These are phyloP conservation scores for Aphaenogaster rudis DNA, from an alignment of 1,140 invertebrate species.

Conservation along the genomic window DNA sequence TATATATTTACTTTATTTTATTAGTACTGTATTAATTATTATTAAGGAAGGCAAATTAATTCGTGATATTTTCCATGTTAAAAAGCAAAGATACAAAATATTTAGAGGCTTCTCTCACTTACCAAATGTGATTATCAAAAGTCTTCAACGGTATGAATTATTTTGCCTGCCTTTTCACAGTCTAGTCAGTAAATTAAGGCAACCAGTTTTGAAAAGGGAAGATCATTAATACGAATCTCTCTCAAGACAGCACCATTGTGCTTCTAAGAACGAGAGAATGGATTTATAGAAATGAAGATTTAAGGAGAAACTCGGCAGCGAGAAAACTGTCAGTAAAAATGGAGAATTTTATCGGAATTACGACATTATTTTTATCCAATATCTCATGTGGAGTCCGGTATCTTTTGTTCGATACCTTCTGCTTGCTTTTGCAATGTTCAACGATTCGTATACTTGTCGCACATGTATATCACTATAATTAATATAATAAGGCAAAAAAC, in stretches of 20 bases:
- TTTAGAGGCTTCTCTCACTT: background rate
- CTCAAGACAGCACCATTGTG: conserved; percentile 74
- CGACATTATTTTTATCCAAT: conserved; percentile 69
- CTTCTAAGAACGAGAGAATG: conserved; percentile 69
- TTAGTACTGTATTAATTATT: background rate
- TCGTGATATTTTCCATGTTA: conserved; percentile 3
- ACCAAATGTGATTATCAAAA: background rate
- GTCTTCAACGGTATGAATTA: conserved; percentile 64
- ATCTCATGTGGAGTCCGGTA: conserved; percentile 40
- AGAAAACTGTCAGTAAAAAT: conserved; percentile 44
- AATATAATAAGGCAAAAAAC: conserved; percentile 33
- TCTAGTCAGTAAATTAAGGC: conserved; percentile 42
- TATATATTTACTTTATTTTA: background rate
- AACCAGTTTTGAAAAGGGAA: conserved; percentile 37
- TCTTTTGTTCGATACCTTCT: conserved; percentile 19
- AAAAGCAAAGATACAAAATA: background rate
- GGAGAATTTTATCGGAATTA: conserved; percentile 63
- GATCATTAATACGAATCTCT: conserved; percentile 80
- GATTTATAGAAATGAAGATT: conserved; percentile 77
- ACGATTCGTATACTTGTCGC: conserved; percentile 29
- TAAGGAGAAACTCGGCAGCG: conserved; percentile 59
- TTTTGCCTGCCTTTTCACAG: conserved; percentile 29
- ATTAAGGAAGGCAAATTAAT: background rate
- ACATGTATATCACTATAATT: background rate
- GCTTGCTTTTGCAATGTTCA: conserved; percentile 54